Evolutionary conservation across 2,888 invertebrate species (phyloP).

Genomic region (Folsomia manolachei): DNA sequence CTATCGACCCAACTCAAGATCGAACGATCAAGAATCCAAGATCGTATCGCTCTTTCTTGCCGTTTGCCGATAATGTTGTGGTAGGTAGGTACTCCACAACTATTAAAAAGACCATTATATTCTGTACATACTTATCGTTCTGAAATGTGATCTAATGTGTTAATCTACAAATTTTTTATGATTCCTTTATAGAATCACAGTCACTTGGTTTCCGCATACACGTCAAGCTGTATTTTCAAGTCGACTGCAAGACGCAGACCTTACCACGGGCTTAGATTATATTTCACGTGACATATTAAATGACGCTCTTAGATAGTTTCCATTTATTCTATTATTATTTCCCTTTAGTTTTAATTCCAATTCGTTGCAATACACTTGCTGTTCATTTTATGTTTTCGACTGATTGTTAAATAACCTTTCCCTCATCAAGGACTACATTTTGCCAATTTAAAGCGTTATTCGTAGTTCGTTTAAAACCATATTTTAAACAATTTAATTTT

Average conservation of each 20-base stretch:
- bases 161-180: conserved; percentile 14
- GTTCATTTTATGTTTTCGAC: no score
- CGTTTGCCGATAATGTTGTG: neutral
- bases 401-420: no score
- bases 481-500: no score
- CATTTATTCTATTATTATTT: no score
- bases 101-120: neutral
- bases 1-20: conserved; percentile 11
- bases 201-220: conserved; percentile 15
- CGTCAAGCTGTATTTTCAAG: conserved; percentile 5
- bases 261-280: neutral
- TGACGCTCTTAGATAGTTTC: no score
- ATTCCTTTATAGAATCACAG: conserved; percentile 13
- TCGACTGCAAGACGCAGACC: conserved; percentile 1
- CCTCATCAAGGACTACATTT: no score
- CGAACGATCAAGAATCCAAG: neutral
- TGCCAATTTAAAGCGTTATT: no score
- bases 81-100: conserved; percentile 15
- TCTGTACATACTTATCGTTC: conserved; percentile 4
- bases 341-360: no score
- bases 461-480: no score
- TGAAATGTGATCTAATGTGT: conserved; percentile 9
- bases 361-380: no score
- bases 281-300: no score
- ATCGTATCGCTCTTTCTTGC: conserved; percentile 15